Evolutionary conservation across 2,888 invertebrate species (phyloP), one percentile per base, ranked within the genome.

Genomic region (Eupithecia exiguata): DNA sequence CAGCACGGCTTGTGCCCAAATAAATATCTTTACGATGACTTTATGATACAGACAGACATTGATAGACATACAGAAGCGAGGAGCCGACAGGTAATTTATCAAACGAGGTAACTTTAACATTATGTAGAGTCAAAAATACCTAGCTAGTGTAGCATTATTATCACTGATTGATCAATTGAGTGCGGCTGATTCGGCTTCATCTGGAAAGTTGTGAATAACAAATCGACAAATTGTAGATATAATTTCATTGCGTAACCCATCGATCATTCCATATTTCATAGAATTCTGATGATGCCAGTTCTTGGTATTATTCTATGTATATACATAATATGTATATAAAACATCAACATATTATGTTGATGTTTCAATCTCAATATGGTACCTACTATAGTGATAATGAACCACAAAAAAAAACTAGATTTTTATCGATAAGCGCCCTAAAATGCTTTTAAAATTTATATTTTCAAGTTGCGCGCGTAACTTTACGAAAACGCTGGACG

Each of bases 51-150:
- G 21, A 21, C 58, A 12, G 71, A 78, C 82, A 82, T 70, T 86
- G 87, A 91, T 83, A 79, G 89, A 89, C 88, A 81, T 80, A 89
- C 89, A 91, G 91, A 91, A 89, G 90, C 87, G 83, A 74, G 81
- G 80, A 84, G 73, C 73, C 78, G 91, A 91, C 90, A 86, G 88
- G 84, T 82, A 81, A 92, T 92, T 86, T 84, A 91, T 92, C 92
- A 93, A 89, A 21, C 40, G 14, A 38, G 25, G 10, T n/a, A 36
- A 18, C 12, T 65, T 5, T 21, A n/a, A 1, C 40, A 36, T 63
- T 63, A 63, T 36, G 76, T 79, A 79, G 79, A 76, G 70, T 79
- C 77, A 84, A 83, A 84, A 88, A 84, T 82, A 30, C 30, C 30
- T 4, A 78, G 83, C 82, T 82, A 77, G 79, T 80, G 73, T 75